phyloP scores from a whole-genome alignment of 1,140 invertebrate species.

The Drosophila tsacasi region DNA sequence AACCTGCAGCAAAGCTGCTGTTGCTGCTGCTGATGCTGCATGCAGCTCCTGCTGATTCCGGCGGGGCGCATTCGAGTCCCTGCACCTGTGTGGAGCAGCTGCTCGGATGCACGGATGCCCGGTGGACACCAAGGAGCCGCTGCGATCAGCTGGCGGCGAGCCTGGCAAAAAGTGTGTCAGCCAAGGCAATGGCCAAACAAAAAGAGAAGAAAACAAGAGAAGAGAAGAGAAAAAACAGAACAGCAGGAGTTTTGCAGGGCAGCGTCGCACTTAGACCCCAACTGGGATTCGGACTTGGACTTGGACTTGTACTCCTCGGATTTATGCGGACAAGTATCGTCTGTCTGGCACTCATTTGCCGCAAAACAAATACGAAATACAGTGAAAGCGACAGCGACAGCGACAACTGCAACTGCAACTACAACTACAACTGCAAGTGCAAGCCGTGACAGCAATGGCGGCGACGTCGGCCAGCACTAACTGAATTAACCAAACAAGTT shows the following conservation, averaged over 20 bases:
- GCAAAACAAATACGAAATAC: conserved; percentile 26
- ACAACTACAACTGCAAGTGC: neutral
- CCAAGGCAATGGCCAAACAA: neutral
- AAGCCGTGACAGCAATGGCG: conserved; percentile 33
- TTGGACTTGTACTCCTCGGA: neutral
- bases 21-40: neutral
- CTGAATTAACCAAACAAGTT: conserved; percentile 78
- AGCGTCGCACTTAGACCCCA: neutral
- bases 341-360: conserved; percentile 33
- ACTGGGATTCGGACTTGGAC: neutral
- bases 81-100: conserved; percentile 29
- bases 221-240: no score
- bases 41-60: conserved; percentile 4
- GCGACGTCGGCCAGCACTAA: conserved; percentile 61
- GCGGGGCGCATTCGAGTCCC: conserved; percentile 19
- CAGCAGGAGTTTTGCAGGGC: neutral
- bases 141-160: neutral
- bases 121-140: conserved; percentile 10
- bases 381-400: conserved; percentile 3
- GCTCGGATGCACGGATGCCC: conserved; percentile 15
- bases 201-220: neutral
- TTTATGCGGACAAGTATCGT: conserved; percentile 1
- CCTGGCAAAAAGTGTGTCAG: conserved; percentile 11
- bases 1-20: neutral
- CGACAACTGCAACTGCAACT: conserved; percentile 6